Base-by-base conservation (phyloP, 2,113 vertebrate species). In the Ceratotherium simum region DNA sequence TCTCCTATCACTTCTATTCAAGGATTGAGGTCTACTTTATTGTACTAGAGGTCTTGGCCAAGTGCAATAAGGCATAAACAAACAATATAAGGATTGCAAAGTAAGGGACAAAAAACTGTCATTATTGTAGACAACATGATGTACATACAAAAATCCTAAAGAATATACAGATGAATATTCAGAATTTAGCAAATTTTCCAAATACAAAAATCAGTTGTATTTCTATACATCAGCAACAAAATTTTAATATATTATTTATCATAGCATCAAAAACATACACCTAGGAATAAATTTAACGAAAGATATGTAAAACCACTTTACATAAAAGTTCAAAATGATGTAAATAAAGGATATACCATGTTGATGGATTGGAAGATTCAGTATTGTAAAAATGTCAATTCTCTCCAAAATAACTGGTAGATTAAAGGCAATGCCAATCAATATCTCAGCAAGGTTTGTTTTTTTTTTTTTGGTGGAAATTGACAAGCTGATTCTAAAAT, bases 361-460 rank as follows among this genome's bases (percentile, higher is more conserved):
- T 62, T 81, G 83, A 92, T 56, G 65, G 29, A 79, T 5, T 70
- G 17, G 75, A 85, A 91, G 31, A 62, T 58, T 48, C 31, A 79
- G 27, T 48, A 79, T 10, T 84, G 3, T 69, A 79, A 91, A 64
- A 56, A 91, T 16, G 51, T 78, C 20, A 51, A 10, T 78, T 95
- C 88, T 69, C 64, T 70, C 12, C 62, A 70, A 95, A 91, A 85
- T 62, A 79, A 72, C 3, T 48, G 36, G n/a, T 23, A 78, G 36
- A 48, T 84, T 79, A 86, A 95, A 65, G 75, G 46, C 21, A 86
- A n/a, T 87, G 42, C 62, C 31, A 60, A n/a, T 95, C 56, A 80
- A 7, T 54, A 87, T n/a, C 16, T 81, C 25, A 72, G 4, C 27
- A 95, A 78, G n/a, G 42, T 42, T 29, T n/a, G n/a, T n/a, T 29